Evolutionary conservation across 1,140 invertebrate genomes (phyloP), one percentile per base, ranked within the genome.

Genomic region (Bacillus rossius): DNA sequence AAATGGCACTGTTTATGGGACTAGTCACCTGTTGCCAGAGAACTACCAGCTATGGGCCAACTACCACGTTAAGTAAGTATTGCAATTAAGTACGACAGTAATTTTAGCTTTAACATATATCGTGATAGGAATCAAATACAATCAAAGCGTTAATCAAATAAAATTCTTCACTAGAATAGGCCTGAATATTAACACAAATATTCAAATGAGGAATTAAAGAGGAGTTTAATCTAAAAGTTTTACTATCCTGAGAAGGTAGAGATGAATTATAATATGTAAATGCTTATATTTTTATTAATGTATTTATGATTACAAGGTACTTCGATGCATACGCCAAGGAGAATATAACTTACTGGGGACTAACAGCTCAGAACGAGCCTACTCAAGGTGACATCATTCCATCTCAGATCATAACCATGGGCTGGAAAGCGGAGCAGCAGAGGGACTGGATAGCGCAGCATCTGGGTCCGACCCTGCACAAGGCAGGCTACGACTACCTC

Each of bases 31-130:
- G 2, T 77, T 77, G 42, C 78, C 77, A 20, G 69, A 73, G 48
- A 85, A 82, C 66, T 84, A 79, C 64, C 72, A 81, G 63, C 66
- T 77, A 5, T 87, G 81, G 80, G 83, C 84, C 1, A 71, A 83
- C 49, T 87, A 87, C 67, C 79, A 83, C 68, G 72, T 82, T 16
- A 82, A 73, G 81, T 84, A 67, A 68, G 67, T 67, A 16, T n/a
- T n/a, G n/a, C n/a, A n/a, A n/a, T n/a, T n/a, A n/a, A n/a, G n/a
- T n/a, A n/a, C n/a, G n/a, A n/a, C n/a, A n/a, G n/a, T n/a, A n/a
- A n/a, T n/a, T n/a, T n/a, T n/a, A n/a, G n/a, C n/a, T n/a, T n/a
- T n/a, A n/a, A n/a, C n/a, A n/a, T n/a, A n/a, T n/a, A n/a, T n/a
- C n/a, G n/a, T n/a, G n/a, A n/a, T n/a, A n/a, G n/a, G n/a, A n/a